Conservation (phyloP, 2,888 invertebrate species). For the Drosophila meridiana region DNA sequence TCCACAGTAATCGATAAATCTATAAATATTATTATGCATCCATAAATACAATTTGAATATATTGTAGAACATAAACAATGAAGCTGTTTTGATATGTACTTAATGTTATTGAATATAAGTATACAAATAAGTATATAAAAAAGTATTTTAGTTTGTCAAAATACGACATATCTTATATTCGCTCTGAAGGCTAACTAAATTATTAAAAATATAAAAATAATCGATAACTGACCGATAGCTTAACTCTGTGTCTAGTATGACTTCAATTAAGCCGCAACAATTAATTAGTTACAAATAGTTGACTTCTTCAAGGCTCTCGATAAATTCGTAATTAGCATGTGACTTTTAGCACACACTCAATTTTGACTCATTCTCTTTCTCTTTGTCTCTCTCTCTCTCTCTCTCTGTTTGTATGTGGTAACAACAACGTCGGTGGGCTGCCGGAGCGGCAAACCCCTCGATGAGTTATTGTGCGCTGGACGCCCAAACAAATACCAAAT, state of each 20-base stretch:
- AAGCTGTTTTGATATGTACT: no score
- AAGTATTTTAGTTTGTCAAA: no score
- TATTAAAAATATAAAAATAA: background rate
- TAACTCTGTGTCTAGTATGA: no score
- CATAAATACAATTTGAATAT: no score
- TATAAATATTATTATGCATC: no score
- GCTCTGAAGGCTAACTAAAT: no score
- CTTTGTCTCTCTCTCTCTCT: no score
- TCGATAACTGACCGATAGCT: constrained; percentile 8
- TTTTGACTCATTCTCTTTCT: background rate
- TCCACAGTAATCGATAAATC: constrained; percentile 3
- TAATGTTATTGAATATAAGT: no score
- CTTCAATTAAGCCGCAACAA: background rate
- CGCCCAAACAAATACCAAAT: constrained; percentile 78
- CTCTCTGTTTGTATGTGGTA: constrained; percentile 25
- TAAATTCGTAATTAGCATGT: constrained; percentile 36
- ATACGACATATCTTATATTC: no score
- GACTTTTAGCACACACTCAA: constrained; percentile 4
- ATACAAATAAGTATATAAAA: no score
- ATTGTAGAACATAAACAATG: no score
- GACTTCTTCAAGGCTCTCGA: background rate
- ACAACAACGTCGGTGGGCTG: constrained; percentile 68
- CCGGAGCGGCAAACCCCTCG: constrained; percentile 41
- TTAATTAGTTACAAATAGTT: constrained; percentile 7
- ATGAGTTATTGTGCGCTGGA: constrained; percentile 44